A percentile compares a stretch with the other conserved stretches of the same genome.
phyloP scores from a whole-genome alignment of 1,140 invertebrate species.

The Drosophila pruinosa region DNA sequence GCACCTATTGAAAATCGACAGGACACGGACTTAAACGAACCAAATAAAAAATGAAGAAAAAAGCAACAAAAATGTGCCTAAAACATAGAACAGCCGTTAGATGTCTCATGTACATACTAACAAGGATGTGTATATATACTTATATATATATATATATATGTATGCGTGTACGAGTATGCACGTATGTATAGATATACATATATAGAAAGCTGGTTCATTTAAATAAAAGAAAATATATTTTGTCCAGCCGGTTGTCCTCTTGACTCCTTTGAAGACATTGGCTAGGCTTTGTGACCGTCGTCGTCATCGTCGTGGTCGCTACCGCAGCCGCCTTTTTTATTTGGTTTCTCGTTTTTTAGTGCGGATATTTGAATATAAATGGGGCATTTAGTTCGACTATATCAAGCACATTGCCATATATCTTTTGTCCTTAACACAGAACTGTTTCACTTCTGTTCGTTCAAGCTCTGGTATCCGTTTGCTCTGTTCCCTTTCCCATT shows the following conservation, averaged over 20 bases:
- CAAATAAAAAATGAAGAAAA: constrained; percentile 21
- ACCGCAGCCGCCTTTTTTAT: constrained; percentile 55
- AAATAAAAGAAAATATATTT: constrained; percentile 77
- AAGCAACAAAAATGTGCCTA: background rate
- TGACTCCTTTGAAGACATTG: constrained; percentile 55
- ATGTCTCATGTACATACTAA: constrained; percentile 39
- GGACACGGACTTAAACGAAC: constrained; percentile 14
- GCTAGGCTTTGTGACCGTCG: constrained; percentile 31
- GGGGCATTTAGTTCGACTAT: constrained; percentile 78
- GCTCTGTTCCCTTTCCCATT: constrained; percentile 38
- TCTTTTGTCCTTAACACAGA: constrained; percentile 55
- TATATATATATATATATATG: constrained; percentile 14
- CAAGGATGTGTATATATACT: constrained; percentile 46
- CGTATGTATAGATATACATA: constrained; percentile 12
- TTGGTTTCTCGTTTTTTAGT: constrained; percentile 69
- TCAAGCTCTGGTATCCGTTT: background rate
- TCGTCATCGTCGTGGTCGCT: background rate
- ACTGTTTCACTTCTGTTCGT: constrained; percentile 20
- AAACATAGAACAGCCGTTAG: constrained; percentile 56
- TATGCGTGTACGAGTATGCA: no score
- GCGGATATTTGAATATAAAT: constrained; percentile 81
- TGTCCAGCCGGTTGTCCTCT: constrained; percentile 56
- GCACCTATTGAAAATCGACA: constrained; percentile 68
- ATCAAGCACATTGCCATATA: constrained; percentile 78
- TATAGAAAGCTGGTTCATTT: constrained; percentile 64